Conservation (phyloP, 2,797 vertebrate species). For the Peromyscus nudipes region DNA sequence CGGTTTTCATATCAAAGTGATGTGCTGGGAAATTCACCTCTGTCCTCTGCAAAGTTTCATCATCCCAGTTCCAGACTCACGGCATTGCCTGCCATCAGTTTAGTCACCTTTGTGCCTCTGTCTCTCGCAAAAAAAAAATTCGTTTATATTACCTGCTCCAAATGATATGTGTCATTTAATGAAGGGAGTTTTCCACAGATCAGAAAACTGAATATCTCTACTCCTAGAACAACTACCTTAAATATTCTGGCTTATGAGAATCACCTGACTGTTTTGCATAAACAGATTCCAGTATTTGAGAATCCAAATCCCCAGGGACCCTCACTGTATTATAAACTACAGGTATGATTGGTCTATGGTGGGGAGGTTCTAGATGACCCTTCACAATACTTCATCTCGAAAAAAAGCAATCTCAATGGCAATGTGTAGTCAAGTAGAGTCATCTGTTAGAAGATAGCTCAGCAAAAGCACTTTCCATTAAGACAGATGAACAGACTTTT, state of each 20-base stretch:
- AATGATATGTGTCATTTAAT: background rate
- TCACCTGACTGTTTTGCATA: background rate
- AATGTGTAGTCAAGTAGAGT: background rate
- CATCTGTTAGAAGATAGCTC: background rate
- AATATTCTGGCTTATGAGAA: background rate
- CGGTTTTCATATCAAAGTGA: conserved; percentile 24
- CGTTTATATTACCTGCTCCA: background rate
- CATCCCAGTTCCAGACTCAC: background rate
- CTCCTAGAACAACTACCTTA: background rate
- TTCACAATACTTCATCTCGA: background rate
- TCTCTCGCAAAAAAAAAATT: background rate
- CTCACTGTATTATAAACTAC: background rate
- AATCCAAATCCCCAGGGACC: background rate
- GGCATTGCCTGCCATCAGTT: background rate
- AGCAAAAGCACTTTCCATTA: background rate
- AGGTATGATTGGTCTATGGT: background rate
- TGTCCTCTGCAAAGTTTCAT: background rate
- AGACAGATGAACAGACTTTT: background rate
- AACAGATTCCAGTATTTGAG: background rate
- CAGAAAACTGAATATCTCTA: background rate
- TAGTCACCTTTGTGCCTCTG: background rate
- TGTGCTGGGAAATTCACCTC: conserved; percentile 1
- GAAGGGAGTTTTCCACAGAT: background rate
- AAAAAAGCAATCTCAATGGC: background rate
- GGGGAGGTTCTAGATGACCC: background rate